A percentile compares a stretch with the other conserved stretches of the same genome.
Evolutionary conservation across 1,140 invertebrate species (phyloP).

Genomic region (Periplaneta americana): DNA sequence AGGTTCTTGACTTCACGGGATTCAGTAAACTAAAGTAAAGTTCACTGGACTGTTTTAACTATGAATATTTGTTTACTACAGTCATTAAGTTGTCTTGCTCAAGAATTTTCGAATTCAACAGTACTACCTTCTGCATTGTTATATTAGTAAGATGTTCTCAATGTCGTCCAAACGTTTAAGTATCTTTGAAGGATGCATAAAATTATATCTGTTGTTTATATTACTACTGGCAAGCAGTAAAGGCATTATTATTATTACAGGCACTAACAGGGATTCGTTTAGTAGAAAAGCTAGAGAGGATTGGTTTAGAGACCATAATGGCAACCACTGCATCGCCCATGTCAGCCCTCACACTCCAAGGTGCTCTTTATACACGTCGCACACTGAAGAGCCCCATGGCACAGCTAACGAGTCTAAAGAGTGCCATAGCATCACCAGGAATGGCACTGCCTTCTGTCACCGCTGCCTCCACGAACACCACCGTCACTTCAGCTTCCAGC

Average conservation of each 20-base stretch:
- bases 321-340: conserved; percentile 39
- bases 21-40: too few species aligned
- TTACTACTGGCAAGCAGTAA: neutral
- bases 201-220: conserved; percentile 2
- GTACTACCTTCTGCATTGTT: too few species aligned
- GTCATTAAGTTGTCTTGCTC: too few species aligned
- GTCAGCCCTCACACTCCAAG: conserved; percentile 42
- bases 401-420: conserved; percentile 65
- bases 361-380: conserved; percentile 46
- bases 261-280: conserved; percentile 45
- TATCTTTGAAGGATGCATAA: neutral
- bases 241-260: conserved; percentile 23
- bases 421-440: conserved; percentile 23
- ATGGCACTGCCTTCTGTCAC: neutral
- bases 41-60: too few species aligned
- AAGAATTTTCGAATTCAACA: too few species aligned
- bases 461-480: neutral
- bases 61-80: too few species aligned
- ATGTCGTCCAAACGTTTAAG: too few species aligned
- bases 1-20: too few species aligned
- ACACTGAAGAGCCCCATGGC: conserved; percentile 63
- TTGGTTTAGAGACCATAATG: conserved; percentile 58
- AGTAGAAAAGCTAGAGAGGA: conserved; percentile 61
- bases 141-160: too few species aligned
- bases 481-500: neutral